Evolutionary conservation across 1,140 invertebrate genomes (phyloP).

Genomic region (Planococcus citri): DNA sequence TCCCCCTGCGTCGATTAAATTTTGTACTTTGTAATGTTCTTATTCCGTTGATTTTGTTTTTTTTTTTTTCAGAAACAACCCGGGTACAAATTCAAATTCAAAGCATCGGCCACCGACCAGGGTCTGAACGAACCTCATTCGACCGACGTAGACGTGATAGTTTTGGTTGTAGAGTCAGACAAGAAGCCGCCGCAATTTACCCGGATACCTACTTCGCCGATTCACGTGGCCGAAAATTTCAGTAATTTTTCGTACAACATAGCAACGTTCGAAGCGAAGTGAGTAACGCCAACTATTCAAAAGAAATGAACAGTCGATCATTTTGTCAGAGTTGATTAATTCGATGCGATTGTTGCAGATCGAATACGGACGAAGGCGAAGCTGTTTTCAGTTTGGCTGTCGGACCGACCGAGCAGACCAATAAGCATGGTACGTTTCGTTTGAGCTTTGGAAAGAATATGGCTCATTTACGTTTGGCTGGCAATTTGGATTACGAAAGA

Average conservation of each 20-base stretch:
- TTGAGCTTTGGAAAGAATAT: constrained; percentile 52
- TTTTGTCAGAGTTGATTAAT: neutral
- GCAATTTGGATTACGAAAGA: constrained; percentile 66
- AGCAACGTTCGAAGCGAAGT: constrained; percentile 52
- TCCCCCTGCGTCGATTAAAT: no score
- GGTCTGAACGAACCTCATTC: constrained; percentile 44
- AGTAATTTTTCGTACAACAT: constrained; percentile 52
- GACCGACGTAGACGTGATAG: constrained; percentile 57
- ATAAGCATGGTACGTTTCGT: constrained; percentile 61
- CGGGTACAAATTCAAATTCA: constrained; percentile 55
- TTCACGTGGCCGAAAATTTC: constrained; percentile 58
- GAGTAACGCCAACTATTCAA: constrained; percentile 34
- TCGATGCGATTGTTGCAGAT: constrained; percentile 39
- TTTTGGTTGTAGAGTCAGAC: constrained; percentile 72
- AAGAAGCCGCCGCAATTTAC: constrained; percentile 71
- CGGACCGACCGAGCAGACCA: constrained; percentile 69
- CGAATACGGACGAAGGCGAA: constrained; percentile 58
- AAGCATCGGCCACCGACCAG: constrained; percentile 61
- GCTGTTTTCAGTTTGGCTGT: constrained; percentile 64
- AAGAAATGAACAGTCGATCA: neutral
- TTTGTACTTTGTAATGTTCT: no score
- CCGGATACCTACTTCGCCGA: constrained; percentile 39
- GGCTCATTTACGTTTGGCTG: constrained; percentile 57
- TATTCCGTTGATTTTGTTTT: no score
- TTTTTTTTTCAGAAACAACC: constrained; percentile 41